Evolutionary conservation across 2,888 invertebrate species (phyloP), one percentile per base, ranked within the genome.

Genomic region (Endomychus coccineus): DNA sequence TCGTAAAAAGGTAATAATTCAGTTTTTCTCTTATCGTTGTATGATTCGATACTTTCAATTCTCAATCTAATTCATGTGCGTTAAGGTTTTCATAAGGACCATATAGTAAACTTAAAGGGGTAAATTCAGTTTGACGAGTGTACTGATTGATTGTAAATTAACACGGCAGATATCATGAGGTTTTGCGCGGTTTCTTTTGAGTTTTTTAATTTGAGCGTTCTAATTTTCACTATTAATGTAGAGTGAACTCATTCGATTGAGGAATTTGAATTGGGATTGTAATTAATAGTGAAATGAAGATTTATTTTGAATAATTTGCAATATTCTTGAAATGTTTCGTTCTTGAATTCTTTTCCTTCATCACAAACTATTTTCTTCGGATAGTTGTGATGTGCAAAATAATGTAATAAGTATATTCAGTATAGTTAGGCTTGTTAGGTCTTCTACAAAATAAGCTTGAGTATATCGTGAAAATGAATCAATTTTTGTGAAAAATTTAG

Each of bases 81-180:
- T 46, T 45, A 16, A 49, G 29, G 32, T 49, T 42, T 10, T 47
- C 43, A 27, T 45, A 44, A 2, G 49, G 49, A 7, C 47, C 45
- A 17, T 48, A 48, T 15, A 47, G 15, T 17, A 41, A 21, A 11
- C 38, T 27, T 31, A 46, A 44, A 11, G 44, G 46, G 6, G 38
- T 44, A 23, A 34, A 46, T 13, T 43, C 41, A 4, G 45, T 46
- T 15, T 6, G 32, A 22, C n/a, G 34, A 34, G 19, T 34, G 25
- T 12, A 34, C 12, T 16, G 30, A 36, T 11, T 36, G 29, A 12
- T 30, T 36, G 10, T 36, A 30, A 30, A 36, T 30, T 3, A 36
- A 17, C 12, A 30, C 27, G 10, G 36, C 36, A n/a, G 16, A 24
- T 10, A 22, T 36, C 36, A 36, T 30, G 4, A 16, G 10, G 4